Conservation (phyloP, 2,888 invertebrate genomes). For the Dilophus febrilis region DNA sequence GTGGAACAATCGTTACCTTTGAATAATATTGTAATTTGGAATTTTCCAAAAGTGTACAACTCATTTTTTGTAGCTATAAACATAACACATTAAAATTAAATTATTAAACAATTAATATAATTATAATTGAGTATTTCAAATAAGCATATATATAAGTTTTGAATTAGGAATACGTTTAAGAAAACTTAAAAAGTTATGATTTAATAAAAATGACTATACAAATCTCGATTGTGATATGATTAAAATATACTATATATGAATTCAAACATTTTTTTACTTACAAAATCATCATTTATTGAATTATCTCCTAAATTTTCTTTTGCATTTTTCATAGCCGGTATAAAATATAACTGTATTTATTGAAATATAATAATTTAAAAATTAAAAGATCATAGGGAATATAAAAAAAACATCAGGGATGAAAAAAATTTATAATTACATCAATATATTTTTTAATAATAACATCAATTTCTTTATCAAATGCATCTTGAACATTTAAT, state of each 20-base stretch:
- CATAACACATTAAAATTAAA: neutral
- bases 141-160: constrained; percentile 13
- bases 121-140: neutral
- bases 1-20: neutral
- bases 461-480: constrained; percentile 41
- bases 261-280: constrained; percentile 17
- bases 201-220: no score
- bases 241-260: neutral
- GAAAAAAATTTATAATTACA: no score
- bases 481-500: constrained; percentile 39
- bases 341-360: constrained; percentile 41
- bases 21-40: constrained; percentile 26
- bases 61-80: constrained; percentile 25
- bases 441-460: constrained; percentile 42
- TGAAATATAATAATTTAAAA: no score
- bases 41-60: constrained; percentile 26
- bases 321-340: constrained; percentile 43
- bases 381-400: no score
- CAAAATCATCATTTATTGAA: constrained; percentile 38
- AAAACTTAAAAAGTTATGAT: no score
- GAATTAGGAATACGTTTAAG: constrained; percentile 18
- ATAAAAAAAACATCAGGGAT: no score
- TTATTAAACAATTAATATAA: neutral
- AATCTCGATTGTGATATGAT: neutral
- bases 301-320: constrained; percentile 40